Base-by-base conservation (phyloP, 2,888 invertebrate genomes). In the Sphecodes monilicornis region DNA sequence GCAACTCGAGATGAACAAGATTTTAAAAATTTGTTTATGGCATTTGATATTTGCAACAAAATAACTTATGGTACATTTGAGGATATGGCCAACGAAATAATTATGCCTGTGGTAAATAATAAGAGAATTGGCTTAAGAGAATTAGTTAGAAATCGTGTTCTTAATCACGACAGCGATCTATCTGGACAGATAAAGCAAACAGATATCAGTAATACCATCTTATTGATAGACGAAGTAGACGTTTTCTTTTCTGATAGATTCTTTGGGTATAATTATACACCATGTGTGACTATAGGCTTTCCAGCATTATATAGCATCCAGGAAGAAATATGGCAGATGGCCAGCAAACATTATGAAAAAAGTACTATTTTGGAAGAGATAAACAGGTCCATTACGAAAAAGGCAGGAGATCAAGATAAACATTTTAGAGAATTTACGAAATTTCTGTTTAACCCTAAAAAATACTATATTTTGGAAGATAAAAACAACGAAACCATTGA, bases 401-500 rank as follows among this genome's bases (percentile, higher is more conserved):
- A n/a, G 22, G n/a, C 3, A 26, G 8, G 10, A 54, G 3, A 54
- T 10, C n/a, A 10, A n/a, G 1, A 22, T 54, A 2, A 54, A n/a
- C n/a, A 54, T 54, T n/a, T 54, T 16, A 26, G 0, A 0, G n/a
- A 26, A 26, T 54, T 54, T n/a, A 54, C 0, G 0, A 54, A n/a
- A n/a, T 54, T 54, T 10, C 22, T 22, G 10, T 3, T 54, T 2
- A 54, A 10, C 54, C n/a, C 54, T 54, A 10, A n/a, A 22, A 10
- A 11, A 10, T 54, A 54, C 54, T 54, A 54, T 54, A 6, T 54
- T n/a, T 54, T 54, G 54, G 10, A n/a, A 0, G 54, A 22, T n/a
- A 2, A n/a, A 8, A 0, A 11, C 8, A 0, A 0, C 5, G 0
- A 0, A 22, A 6, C 10, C 10, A 4, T 54, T n/a, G 10, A 54